Evolutionary conservation across 2,888 invertebrate species (phyloP), one percentile per base, ranked within the genome.

Genomic region (Euplagia quadripunctaria): DNA sequence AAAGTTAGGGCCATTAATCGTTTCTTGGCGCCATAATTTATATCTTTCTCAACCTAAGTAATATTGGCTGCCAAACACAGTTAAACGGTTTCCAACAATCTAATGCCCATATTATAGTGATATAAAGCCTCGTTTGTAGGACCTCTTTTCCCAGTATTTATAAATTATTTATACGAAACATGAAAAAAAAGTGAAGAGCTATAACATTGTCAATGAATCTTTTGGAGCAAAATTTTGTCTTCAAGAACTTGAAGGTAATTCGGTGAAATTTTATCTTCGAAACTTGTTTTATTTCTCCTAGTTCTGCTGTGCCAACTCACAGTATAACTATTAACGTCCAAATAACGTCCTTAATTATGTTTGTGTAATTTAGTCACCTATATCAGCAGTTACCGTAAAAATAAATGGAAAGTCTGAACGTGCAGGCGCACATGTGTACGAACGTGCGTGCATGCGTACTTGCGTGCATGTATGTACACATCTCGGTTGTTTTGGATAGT

Each of bases 131-230:
- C n/a, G 55, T 17, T n/a, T n/a, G n/a, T n/a, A n/a, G n/a, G 49
- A 63, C 46, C 46, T 63, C 41, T 46, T 61, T 61, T 31, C 58
- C 4, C 6, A 41, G 49, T 70, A 49, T 63, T 63, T 51, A 70
- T 70, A 70, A 41, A 51, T 70, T 17, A 63, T 63, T 70, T 63
- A 69, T 61, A 31, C 61, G 46, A 20, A 14, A 61, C 46, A 58
- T 46, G 61, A 46, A 61, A 20, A 14, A 17, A 61, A 69, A 69
- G 31, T 41, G 43, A 49, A 31, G 8, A 20, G 7, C 46, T 58
- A 20, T 43, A 17, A 7, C 42, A 42, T 64, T 42, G 12, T 17
- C 14, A 42, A 43, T 11, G 64, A 43, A 17, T n/a, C 42, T n/a
- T 9, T 8, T 43, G 9, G 43, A 1, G n/a, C 2, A 9, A 64